phyloP scores from a whole-genome alignment of 2,113 vertebrate species.

The Cacatua alba region DNA sequence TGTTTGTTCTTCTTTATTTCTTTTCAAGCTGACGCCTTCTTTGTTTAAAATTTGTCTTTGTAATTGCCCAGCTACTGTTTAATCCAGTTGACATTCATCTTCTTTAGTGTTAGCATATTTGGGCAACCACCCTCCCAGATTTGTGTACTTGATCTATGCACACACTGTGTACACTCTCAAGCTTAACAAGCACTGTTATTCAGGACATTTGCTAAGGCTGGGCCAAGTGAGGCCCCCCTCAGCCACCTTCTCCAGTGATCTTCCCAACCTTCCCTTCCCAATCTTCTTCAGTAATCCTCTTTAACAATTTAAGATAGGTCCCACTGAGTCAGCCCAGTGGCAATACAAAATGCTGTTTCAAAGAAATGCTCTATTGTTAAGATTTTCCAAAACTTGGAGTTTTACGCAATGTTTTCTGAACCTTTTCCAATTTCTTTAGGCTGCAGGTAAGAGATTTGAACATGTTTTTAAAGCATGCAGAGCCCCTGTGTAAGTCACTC shows the following conservation, averaged over 20 bases:
- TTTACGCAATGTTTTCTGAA: background rate
- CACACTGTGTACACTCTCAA: background rate
- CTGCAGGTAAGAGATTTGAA: background rate
- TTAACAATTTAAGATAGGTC: background rate
- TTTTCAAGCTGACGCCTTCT: background rate
- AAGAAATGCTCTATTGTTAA: background rate
- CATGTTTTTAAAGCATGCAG: background rate
- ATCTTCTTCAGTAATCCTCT: background rate
- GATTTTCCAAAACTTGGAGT: background rate
- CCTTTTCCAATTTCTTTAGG: background rate
- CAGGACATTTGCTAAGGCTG: background rate
- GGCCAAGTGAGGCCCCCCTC: background rate
- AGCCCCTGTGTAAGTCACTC: rapidly evolving
- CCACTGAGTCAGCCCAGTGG: background rate
- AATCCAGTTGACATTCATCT: background rate
- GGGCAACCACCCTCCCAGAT: background rate
- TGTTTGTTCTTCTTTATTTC: background rate
- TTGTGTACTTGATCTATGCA: background rate
- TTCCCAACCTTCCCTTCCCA: background rate
- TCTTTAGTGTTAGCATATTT: background rate
- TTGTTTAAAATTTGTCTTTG: background rate
- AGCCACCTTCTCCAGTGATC: background rate
- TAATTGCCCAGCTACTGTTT: background rate
- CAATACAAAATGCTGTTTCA: background rate
- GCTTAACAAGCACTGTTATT: background rate